phyloP scores from a whole-genome alignment of 1,140 invertebrate species.

The Cydia pomonella region DNA sequence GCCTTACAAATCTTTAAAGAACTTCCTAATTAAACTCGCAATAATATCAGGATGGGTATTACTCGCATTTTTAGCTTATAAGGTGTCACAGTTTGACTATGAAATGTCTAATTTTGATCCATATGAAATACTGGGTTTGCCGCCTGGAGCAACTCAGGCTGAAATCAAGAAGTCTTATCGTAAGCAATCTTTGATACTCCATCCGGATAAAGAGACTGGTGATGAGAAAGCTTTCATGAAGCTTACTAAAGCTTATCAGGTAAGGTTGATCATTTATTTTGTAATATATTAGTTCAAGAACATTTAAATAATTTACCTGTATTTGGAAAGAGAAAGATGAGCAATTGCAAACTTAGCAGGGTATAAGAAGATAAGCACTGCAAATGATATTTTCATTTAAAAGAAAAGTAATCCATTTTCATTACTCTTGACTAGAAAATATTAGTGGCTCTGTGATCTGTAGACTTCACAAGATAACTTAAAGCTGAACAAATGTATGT shows the following conservation, averaged over 20 bases:
- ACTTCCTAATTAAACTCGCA: conserved; percentile 82
- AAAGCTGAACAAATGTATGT: too few relatives aligned
- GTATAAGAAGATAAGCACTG: too few relatives aligned
- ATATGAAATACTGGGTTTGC: conserved; percentile 96
- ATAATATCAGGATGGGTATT: conserved; percentile 94
- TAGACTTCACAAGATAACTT: too few relatives aligned
- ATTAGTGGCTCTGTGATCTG: too few relatives aligned
- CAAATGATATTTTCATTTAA: too few relatives aligned
- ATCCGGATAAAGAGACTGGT: conserved; percentile 99
- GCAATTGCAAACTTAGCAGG: too few relatives aligned
- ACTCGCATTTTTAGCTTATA: conserved; percentile 94
- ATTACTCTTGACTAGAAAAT: too few relatives aligned
- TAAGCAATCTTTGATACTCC: conserved; percentile 94
- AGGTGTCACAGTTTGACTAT: conserved; percentile 98
- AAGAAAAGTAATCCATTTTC: too few relatives aligned
- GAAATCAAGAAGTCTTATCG: conserved; percentile 98
- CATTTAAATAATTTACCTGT: too few relatives aligned
- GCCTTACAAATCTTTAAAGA: conserved; percentile 92
- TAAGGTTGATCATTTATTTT: conserved; percentile 45
- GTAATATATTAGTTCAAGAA: background rate
- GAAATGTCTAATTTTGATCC: conserved; percentile 99
- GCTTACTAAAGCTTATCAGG: conserved; percentile 96
- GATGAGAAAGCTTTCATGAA: conserved; percentile 99
- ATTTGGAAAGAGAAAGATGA: too few relatives aligned
- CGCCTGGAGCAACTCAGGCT: conserved; percentile 89